A percentile compares a stretch with the other conserved stretches of the same genome.
Conservation (phyloP, 1,140 invertebrate genomes). For the Periplaneta americana region DNA sequence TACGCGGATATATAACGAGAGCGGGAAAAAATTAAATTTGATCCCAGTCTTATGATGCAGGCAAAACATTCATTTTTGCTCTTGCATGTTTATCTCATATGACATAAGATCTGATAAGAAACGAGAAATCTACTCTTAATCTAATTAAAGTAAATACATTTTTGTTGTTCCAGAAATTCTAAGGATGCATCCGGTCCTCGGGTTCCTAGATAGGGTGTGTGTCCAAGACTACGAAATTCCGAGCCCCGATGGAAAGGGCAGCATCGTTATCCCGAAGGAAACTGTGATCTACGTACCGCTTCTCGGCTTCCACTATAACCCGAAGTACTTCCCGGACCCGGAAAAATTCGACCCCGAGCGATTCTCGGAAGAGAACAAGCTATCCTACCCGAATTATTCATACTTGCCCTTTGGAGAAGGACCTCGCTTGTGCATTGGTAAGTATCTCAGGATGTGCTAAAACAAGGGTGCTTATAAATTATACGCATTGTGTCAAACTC, state of each 20-base stretch:
- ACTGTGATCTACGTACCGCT: constrained; percentile 36
- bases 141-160: no score
- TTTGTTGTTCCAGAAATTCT: constrained; percentile 46
- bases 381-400: constrained; percentile 30
- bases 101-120: no score
- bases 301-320: constrained; percentile 45
- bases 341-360: constrained; percentile 46
- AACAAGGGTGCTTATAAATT: no score
- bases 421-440: constrained; percentile 43
- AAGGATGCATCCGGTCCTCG: constrained; percentile 49
- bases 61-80: no score
- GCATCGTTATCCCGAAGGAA: constrained; percentile 37
- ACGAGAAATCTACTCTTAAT: no score
- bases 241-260: constrained; percentile 27
- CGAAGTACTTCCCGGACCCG: constrained; percentile 41
- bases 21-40: no score
- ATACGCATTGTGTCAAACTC: no score
- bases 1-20: no score
- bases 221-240: constrained; percentile 44
- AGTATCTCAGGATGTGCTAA: no score
- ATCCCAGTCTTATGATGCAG: no score
- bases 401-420: constrained; percentile 50
- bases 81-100: no score
- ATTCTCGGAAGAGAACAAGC: constrained; percentile 41
- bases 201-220: constrained; percentile 41